Evolutionary conservation across 2,888 invertebrate genomes (phyloP).

Genomic region (Amiota mariae): DNA sequence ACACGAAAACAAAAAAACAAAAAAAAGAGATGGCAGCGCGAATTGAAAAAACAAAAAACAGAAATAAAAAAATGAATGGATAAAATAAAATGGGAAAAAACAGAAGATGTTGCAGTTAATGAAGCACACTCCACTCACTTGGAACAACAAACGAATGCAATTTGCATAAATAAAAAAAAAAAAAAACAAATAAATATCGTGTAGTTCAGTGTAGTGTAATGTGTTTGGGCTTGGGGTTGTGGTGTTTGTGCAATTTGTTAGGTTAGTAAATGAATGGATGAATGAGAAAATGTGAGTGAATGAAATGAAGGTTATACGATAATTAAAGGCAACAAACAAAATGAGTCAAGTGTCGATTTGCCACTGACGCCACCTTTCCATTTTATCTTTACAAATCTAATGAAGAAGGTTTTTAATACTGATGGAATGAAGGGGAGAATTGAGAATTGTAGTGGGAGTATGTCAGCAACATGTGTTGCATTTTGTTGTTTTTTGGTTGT

Average conservation of each 20-base stretch:
- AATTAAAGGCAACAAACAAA: not conserved
- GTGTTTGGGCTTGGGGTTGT: no score
- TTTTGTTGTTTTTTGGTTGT: not conserved
- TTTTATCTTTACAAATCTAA: conserved; percentile 18
- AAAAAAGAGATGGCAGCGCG: not conserved
- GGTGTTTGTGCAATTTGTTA: not conserved
- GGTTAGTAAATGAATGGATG: not conserved
- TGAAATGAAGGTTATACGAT: conserved; percentile 7
- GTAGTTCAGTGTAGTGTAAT: not conserved
- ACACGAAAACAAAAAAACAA: no score
- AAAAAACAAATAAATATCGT: not conserved
- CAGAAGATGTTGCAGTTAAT: conserved; percentile 36
- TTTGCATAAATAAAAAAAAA: conserved; percentile 57
- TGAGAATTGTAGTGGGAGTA: not conserved
- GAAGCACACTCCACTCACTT: conserved; percentile 35
- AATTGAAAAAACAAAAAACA: not conserved
- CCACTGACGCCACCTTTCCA: conserved; percentile 37
- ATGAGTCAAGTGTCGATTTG: conserved; percentile 31
- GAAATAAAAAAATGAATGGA: not conserved
- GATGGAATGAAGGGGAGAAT: no score
- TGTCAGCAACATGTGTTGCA: conserved; percentile 6
- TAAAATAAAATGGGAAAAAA: conserved; percentile 37
- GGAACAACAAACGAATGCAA: conserved; percentile 42
- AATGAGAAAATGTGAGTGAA: not conserved
- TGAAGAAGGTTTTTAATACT: not conserved